phyloP scores from a whole-genome alignment of 2,797 vertebrate species.

The Malurus leucopterus region DNA sequence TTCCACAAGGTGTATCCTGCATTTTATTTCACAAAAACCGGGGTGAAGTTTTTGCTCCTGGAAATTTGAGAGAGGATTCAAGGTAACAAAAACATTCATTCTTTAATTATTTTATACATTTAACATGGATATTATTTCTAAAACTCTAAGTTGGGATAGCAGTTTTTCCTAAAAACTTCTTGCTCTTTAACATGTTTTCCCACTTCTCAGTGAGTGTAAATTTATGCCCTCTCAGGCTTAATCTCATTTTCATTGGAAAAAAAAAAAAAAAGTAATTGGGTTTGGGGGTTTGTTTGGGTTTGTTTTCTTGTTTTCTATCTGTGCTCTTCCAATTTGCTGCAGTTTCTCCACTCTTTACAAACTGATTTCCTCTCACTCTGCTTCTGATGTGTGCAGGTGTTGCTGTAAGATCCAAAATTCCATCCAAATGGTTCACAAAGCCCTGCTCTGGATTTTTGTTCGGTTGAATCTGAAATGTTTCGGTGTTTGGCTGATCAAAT shows the following conservation, averaged over 20 bases:
- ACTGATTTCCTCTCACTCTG: not conserved
- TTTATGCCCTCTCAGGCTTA: not conserved
- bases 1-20: not conserved
- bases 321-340: not conserved
- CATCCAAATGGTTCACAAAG: not conserved
- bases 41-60: not conserved
- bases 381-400: not conserved
- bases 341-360: not conserved
- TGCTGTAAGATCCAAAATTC: not conserved
- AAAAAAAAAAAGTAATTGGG: not conserved
- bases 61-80: too few species aligned
- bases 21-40: not conserved
- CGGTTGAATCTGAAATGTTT: not conserved
- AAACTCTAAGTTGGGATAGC: not conserved
- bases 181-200: not conserved
- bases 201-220: not conserved
- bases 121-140: not conserved
- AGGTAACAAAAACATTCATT: not conserved
- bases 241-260: not conserved
- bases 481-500: not conserved
- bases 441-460: not conserved
- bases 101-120: not conserved
- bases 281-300: fast-evolving
- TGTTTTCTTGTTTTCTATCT: not conserved
- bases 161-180: not conserved